phyloP scores from a whole-genome alignment of 1,140 invertebrate genomes.

The Nebria ingens region DNA sequence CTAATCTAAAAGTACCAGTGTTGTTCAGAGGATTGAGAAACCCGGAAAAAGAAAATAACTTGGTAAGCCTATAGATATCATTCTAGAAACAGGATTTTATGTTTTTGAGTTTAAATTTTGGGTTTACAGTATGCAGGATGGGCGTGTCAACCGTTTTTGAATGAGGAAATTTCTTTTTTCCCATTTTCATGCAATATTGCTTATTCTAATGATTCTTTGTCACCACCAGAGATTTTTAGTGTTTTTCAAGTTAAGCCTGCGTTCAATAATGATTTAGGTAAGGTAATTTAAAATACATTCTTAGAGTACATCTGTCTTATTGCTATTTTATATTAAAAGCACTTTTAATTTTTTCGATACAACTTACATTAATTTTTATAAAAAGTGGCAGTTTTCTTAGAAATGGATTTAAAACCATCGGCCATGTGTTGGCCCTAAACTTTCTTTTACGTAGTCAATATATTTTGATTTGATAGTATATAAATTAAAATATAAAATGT shows the following conservation, averaged over 20 bases:
- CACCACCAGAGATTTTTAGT: slow-evolving; percentile 15
- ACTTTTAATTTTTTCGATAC: no score
- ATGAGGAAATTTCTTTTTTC: slow-evolving; percentile 19
- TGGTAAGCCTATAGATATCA: slow-evolving; percentile 21
- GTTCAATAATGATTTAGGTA: slow-evolving; percentile 27
- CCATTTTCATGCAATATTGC: slow-evolving; percentile 26
- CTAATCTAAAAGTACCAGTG: slow-evolving; percentile 20
- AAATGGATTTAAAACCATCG: no score
- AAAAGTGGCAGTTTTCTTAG: no score
- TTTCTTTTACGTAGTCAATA: no score
- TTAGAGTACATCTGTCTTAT: no score
- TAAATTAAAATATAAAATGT: no score
- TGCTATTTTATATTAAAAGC: no score
- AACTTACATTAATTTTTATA: no score
- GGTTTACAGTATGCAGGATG: slow-evolving; percentile 19
- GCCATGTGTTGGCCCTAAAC: no score
- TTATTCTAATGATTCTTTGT: slow-evolving; percentile 23
- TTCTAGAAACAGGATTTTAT: no score
- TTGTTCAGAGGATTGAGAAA: slow-evolving; percentile 23
- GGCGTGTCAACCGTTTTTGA: slow-evolving; percentile 22
- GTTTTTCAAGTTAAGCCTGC: slow-evolving; percentile 25
- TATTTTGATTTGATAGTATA: no score
- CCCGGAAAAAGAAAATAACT: slow-evolving; percentile 24
- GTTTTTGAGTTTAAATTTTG: slow-evolving; percentile 13
- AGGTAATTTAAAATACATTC: no score